These are phyloP conservation scores for Epizoanthus ramosus DNA, from an alignment of 92 coral and sea anemone species.

Conservation along the genomic window DNA sequence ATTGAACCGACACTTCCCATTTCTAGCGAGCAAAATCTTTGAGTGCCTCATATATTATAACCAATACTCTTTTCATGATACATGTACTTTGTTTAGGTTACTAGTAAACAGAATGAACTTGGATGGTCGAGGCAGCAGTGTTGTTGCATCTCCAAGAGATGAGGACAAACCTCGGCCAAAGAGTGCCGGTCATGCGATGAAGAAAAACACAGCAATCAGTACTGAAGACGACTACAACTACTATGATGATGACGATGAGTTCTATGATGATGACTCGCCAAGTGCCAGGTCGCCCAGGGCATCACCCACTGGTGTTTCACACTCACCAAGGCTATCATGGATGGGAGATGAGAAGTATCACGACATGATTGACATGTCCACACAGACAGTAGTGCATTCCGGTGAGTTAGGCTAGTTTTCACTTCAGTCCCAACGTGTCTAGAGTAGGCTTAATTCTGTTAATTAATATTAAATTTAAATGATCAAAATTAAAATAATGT, in stretches of 20 bases:
- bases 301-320: constrained; percentile 15
- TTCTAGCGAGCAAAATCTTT: background rate
- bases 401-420: constrained; percentile 37
- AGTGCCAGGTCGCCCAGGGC: constrained; percentile 47
- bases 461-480: too few relatives aligned
- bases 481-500: too few relatives aligned
- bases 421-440: too few relatives aligned
- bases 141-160: constrained; percentile 64
- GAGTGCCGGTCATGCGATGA: constrained; percentile 59
- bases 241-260: constrained; percentile 70
- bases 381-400: constrained; percentile 92
- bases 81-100: constrained; percentile 41
- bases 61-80: too few relatives aligned
- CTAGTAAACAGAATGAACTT: constrained; percentile 83
- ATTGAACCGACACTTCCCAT: background rate
- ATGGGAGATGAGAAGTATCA: constrained; percentile 51
- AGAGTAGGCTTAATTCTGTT: too few relatives aligned
- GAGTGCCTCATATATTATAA: background rate
- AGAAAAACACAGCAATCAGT: constrained; percentile 38
- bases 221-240: constrained; percentile 51
- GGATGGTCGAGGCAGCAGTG: constrained; percentile 77
- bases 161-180: constrained; percentile 53
- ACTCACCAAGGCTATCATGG: constrained; percentile 61
- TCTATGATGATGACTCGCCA: constrained; percentile 68
- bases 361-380: constrained; percentile 84